phyloP scores from a whole-genome alignment of 2,888 invertebrate genomes.

The Noctua janthina region DNA sequence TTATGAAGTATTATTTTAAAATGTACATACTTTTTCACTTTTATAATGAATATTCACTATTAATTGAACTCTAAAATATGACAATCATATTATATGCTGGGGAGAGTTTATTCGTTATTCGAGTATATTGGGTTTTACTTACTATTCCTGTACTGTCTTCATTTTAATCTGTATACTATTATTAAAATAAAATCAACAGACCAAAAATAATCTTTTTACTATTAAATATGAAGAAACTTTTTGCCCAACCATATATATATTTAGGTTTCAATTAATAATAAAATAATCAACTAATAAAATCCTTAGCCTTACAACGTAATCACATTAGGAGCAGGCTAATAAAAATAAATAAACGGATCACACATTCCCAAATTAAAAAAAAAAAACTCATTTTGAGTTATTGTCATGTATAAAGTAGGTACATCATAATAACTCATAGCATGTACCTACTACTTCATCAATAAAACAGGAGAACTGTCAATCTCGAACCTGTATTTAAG shows the following conservation, averaged over 20 bases:
- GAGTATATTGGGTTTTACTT: background rate
- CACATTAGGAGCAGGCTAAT: slow-evolving; percentile 15
- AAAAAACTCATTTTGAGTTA: slow-evolving; percentile 25
- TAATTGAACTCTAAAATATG: slow-evolving; percentile 38
- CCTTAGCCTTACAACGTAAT: slow-evolving; percentile 43
- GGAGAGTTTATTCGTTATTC: slow-evolving; percentile 6
- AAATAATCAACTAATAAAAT: slow-evolving; percentile 35
- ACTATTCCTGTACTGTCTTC: background rate
- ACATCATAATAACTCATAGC: too few species aligned
- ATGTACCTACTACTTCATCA: slow-evolving; percentile 16
- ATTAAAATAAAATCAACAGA: background rate
- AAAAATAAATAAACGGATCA: slow-evolving; percentile 23
- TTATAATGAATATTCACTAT: slow-evolving; percentile 19
- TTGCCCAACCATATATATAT: slow-evolving; percentile 1
- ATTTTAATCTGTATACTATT: background rate
- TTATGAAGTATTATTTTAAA: slow-evolving; percentile 57
- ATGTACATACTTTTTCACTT: slow-evolving; percentile 51
- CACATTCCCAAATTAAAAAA: slow-evolving; percentile 5
- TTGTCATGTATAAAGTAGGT: background rate
- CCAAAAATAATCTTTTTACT: background rate
- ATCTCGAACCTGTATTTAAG: background rate
- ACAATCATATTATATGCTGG: slow-evolving; percentile 5
- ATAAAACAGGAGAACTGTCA: background rate
- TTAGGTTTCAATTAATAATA: slow-evolving; percentile 44
- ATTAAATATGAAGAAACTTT: slow-evolving; percentile 15